Conservation (phyloP, 53 echinoderm and acorn worm genomes). For the Arbacia lixula region DNA sequence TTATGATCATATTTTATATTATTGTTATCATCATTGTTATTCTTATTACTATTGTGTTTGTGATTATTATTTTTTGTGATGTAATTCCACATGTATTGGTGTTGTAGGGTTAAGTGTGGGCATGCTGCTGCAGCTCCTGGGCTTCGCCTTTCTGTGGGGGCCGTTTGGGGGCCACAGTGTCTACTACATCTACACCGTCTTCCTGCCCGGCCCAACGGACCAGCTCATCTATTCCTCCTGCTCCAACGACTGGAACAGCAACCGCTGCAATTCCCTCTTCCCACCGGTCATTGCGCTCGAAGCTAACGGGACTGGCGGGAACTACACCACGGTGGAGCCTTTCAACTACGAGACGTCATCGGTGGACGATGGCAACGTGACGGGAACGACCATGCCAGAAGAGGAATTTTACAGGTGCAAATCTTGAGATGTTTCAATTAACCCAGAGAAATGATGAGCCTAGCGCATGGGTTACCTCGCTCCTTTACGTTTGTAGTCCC, state of each 20-base stretch:
- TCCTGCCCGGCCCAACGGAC: slow-evolving; percentile 11
- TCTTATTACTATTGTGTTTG: too few species aligned
- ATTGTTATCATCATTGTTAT: too few species aligned
- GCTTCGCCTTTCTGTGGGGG: slow-evolving; percentile 30
- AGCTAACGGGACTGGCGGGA: not conserved
- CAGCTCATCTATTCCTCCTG: slow-evolving; percentile 28
- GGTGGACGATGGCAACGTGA: not conserved
- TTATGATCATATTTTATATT: too few species aligned
- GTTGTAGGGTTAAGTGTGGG: slow-evolving; percentile 46
- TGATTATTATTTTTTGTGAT: too few species aligned
- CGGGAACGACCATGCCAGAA: not conserved
- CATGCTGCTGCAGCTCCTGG: slow-evolving; percentile 47
- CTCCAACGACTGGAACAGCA: not conserved
- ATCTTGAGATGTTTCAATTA: too few species aligned
- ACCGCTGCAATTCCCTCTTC: not conserved
- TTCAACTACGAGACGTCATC: not conserved
- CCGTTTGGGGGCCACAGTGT: slow-evolving; percentile 30
- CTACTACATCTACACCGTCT: slow-evolving; percentile 53
- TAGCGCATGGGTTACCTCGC: too few species aligned
- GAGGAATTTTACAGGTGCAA: slow-evolving; percentile 34
- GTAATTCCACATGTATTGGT: too few species aligned
- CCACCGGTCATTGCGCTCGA: not conserved
- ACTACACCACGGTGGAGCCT: not conserved
- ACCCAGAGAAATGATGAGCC: too few species aligned
- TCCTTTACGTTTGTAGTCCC: too few species aligned